Conservation (phyloP, 1,140 invertebrate genomes). For the Drosophila busckii region DNA sequence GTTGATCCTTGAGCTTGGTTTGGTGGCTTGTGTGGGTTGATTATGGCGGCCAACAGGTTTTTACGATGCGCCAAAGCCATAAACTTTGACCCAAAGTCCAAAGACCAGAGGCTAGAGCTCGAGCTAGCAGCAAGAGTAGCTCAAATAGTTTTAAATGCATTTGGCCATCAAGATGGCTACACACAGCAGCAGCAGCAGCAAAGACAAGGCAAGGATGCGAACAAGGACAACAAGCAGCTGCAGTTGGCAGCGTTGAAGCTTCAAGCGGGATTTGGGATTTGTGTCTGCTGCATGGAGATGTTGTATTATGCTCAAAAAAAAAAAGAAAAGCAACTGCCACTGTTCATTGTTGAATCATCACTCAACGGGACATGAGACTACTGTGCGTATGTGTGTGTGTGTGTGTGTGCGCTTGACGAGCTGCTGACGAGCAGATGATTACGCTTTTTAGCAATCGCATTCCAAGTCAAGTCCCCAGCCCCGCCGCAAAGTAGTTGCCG, state of each 20-base stretch:
- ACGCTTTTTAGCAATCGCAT: conserved; percentile 66
- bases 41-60: conserved; percentile 63
- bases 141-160: conserved; percentile 73
- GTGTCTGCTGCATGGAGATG: neutral
- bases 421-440: conserved; percentile 68
- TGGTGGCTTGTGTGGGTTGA: conserved; percentile 11
- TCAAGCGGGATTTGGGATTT: conserved; percentile 16
- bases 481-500: conserved; percentile 15
- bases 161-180: conserved; percentile 16
- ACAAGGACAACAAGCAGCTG: conserved; percentile 29
- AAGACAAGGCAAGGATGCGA: conserved; percentile 13
- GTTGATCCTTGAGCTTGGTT: no score
- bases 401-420: conserved; percentile 40
- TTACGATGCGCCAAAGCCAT: conserved; percentile 65
- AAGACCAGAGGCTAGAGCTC: no score
- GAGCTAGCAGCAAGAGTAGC: conserved; percentile 67
- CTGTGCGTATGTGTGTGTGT: conserved; percentile 11
- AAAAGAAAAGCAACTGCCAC: no score
- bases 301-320: conserved; percentile 38
- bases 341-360: conserved; percentile 74
- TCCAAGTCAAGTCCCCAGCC: conserved; percentile 18
- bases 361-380: conserved; percentile 54
- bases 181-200: conserved; percentile 1
- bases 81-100: conserved; percentile 74
- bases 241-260: conserved; percentile 39